Conservation (phyloP, 2,113 vertebrate genomes). For the Lota lota region DNA sequence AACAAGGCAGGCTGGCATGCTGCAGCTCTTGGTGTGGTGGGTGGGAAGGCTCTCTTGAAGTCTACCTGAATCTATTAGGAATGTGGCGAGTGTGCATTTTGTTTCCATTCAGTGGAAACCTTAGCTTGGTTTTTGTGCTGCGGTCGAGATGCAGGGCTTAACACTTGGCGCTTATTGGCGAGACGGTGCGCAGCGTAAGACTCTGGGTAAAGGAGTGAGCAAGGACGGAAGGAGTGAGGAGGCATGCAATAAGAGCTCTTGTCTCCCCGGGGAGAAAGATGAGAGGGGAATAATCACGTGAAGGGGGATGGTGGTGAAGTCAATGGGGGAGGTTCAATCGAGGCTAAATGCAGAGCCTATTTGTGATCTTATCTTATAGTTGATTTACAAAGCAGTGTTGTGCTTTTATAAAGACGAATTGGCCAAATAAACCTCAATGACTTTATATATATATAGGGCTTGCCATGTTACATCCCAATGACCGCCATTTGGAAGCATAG, state of each 20-base stretch:
- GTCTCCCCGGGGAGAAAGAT: conserved; percentile 40
- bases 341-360: too few relatives aligned
- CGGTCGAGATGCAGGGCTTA: conserved; percentile 4
- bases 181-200: too few relatives aligned
- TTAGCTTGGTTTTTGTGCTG: neutral
- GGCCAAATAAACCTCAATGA: too few relatives aligned
- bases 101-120: neutral
- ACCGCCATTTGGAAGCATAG: too few relatives aligned
- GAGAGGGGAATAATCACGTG: conserved; percentile 2
- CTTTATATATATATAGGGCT: too few relatives aligned
- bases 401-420: too few relatives aligned
- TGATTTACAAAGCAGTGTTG: too few relatives aligned
- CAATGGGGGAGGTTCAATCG: conserved; percentile 2
- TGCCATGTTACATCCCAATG: too few relatives aligned
- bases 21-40: conserved; percentile 3
- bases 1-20: conserved; percentile 10
- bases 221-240: conserved; percentile 17
- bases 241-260: conserved; percentile 24
- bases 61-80: conserved; percentile 29
- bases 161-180: neutral
- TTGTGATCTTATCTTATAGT: too few relatives aligned
- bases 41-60: neutral
- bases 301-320: conserved; percentile 18
- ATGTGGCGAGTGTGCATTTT: conserved; percentile 27
- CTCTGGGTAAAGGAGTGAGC: neutral